These are phyloP conservation scores for Thryonomys swinderianus DNA, from an alignment of 2,113 vertebrate species.

Conservation along the genomic window DNA sequence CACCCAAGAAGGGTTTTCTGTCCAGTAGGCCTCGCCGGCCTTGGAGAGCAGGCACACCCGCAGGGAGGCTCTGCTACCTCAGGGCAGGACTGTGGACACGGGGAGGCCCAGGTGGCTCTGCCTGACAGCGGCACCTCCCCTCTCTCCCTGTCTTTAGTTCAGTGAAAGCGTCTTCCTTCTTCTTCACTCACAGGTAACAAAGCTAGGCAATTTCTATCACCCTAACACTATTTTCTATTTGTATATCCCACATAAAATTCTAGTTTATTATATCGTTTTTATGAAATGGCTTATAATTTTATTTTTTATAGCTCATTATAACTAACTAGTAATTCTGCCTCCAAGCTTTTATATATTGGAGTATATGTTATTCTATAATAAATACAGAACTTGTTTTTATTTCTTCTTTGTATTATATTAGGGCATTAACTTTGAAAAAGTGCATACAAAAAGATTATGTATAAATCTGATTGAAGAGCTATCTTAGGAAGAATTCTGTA, in stretches of 20 bases:
- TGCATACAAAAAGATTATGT: not conserved
- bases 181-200: not conserved
- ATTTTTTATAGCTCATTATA: slow-evolving; percentile 31
- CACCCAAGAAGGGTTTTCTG: not conserved
- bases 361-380: not conserved
- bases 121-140: not conserved
- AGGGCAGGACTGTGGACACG: too few relatives aligned
- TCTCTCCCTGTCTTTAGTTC: not conserved
- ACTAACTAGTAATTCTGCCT: not conserved
- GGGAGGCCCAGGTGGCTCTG: too few relatives aligned
- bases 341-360: not conserved
- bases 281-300: slow-evolving; percentile 25
- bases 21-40: not conserved
- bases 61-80: not conserved
- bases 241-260: not conserved
- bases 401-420: not conserved
- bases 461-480: slow-evolving; percentile 2
- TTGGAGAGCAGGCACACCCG: not conserved
- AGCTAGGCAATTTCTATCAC: not conserved
- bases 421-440: not conserved
- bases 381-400: slow-evolving; percentile 23
- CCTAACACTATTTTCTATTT: not conserved
- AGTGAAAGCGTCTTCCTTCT: not conserved
- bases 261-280: not conserved
- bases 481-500: not conserved